Percentiles rank a stretch among this genome's conserved stretches.
Conservation (phyloP, 2,888 invertebrate species). For the Drosophila parthenogenetica region DNA sequence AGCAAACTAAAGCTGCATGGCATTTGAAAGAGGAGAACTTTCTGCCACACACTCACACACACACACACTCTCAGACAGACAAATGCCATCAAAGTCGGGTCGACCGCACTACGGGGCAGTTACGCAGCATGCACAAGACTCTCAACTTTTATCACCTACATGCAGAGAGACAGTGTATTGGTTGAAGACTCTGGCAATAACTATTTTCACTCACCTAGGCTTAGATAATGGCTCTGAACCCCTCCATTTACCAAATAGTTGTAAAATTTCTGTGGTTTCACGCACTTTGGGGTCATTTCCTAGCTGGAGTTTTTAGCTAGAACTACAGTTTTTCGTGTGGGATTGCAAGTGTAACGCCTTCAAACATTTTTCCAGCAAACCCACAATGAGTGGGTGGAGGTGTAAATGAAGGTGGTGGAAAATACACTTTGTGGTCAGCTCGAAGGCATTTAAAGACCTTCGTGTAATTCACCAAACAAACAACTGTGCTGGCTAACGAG, state of each 20-base stretch:
- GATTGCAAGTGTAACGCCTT: conserved; percentile 15
- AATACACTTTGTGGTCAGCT: conserved; percentile 36
- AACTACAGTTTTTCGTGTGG: too few relatives aligned
- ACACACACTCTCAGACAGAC: too few relatives aligned
- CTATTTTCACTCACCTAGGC: conserved; percentile 36
- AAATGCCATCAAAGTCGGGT: conserved; percentile 26
- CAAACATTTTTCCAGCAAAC: conserved; percentile 12
- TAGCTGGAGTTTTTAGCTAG: background rate
- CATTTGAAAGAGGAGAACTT: conserved; percentile 32
- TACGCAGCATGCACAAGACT: conserved; percentile 50
- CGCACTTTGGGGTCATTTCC: conserved; percentile 36
- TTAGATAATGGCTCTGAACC: conserved; percentile 43
- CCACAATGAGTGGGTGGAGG: conserved; percentile 7
- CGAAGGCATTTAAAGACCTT: conserved; percentile 22
- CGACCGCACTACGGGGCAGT: conserved; percentile 29
- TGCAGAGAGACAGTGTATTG: background rate
- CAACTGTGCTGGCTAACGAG: conserved; percentile 5
- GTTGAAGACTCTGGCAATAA: conserved; percentile 18
- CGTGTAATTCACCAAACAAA: conserved; percentile 19
- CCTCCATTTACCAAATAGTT: conserved; percentile 61
- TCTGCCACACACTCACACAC: background rate
- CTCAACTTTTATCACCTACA: conserved; percentile 44
- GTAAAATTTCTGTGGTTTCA: conserved; percentile 59
- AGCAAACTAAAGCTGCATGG: conserved; percentile 36
- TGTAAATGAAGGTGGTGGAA: background rate